Conservation (phyloP, 2,113 vertebrate genomes). For the Mobula birostris region DNA sequence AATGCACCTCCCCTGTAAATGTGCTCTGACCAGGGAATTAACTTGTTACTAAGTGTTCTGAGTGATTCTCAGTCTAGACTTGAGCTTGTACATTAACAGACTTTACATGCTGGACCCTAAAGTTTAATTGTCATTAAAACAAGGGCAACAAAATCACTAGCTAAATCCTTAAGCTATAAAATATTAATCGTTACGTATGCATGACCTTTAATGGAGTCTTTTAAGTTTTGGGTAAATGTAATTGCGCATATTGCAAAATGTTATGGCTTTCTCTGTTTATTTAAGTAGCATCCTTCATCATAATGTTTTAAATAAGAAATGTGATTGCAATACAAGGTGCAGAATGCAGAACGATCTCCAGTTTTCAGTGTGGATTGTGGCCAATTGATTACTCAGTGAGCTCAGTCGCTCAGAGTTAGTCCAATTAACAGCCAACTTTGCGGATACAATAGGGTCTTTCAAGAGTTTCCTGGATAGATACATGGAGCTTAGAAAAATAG, state of each 20-base stretch:
- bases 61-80: background rate
- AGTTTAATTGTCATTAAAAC: background rate
- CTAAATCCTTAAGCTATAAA: slow-evolving; percentile 24
- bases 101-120: background rate
- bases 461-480: too few relatives aligned
- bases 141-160: background rate
- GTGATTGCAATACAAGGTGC: background rate
- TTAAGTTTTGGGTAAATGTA: background rate
- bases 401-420: background rate
- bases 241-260: background rate
- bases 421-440: background rate
- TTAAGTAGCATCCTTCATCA: slow-evolving; percentile 4
- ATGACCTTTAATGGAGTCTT: slow-evolving; percentile 18
- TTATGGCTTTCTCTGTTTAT: slow-evolving; percentile 1
- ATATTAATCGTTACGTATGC: background rate
- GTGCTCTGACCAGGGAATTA: background rate
- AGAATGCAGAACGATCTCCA: background rate
- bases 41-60: background rate
- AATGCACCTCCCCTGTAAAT: background rate
- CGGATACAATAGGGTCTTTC: too few relatives aligned
- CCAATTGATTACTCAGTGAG: background rate
- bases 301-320: background rate
- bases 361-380: background rate
- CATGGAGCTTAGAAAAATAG: too few relatives aligned
- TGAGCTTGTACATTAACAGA: background rate